phyloP scores from a whole-genome alignment of 2,113 vertebrate species.

The Urocynchramus pylzowi region DNA sequence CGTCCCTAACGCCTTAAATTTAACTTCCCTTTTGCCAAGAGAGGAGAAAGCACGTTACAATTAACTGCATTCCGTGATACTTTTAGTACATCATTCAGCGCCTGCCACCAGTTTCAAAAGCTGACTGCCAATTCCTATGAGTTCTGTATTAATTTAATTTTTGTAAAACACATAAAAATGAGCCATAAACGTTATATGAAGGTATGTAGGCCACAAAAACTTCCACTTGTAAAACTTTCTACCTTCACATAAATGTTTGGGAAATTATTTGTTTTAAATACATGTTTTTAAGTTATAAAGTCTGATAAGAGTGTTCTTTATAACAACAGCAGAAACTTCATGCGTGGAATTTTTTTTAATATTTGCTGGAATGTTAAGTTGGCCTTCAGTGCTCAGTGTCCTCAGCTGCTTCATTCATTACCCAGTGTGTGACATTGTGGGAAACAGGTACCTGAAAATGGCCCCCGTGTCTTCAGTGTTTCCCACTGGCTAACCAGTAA shows the following conservation, averaged over 20 bases:
- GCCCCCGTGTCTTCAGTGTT: not conserved
- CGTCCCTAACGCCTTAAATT: not conserved
- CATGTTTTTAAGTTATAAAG: not conserved
- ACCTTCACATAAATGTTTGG: not conserved
- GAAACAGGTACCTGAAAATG: not conserved
- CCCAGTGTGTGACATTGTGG: not conserved
- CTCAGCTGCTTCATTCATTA: not conserved
- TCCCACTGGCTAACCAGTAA: not conserved
- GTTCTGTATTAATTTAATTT: not conserved
- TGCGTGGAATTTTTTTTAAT: not conserved
- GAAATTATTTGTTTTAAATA: not conserved
- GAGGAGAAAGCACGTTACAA: not conserved
- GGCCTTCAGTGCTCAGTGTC: not conserved
- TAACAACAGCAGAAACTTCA: not conserved
- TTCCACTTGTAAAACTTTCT: not conserved
- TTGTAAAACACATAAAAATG: not conserved
- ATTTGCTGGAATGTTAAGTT: not conserved
- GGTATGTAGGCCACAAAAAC: not conserved
- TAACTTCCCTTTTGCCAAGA: not conserved
- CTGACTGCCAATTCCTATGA: not conserved
- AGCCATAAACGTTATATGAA: not conserved
- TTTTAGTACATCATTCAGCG: accelerated
- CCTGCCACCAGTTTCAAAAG: not conserved
- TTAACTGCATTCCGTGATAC: not conserved
- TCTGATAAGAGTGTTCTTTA: not conserved